Percentiles rank a stretch among this genome's conserved stretches.
These are phyloP conservation scores for Pangasius krempfi DNA, from an alignment of 2,797 vertebrate genomes.

Conservation along the genomic window DNA sequence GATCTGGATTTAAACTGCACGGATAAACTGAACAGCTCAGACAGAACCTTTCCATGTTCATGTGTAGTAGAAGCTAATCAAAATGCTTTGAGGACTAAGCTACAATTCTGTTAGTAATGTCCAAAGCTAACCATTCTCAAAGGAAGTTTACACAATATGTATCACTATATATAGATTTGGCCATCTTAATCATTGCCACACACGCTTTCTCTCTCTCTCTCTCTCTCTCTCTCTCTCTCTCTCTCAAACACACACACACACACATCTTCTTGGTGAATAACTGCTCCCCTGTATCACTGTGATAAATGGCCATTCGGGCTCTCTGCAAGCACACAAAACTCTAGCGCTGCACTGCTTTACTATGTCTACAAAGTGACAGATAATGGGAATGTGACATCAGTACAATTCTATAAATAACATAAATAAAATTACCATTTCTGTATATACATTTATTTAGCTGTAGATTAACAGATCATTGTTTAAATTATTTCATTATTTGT, in stretches of 20 bases:
- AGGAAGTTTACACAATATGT: background rate
- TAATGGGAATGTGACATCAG: background rate
- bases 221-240: constrained; percentile 30
- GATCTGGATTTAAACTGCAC: constrained; percentile 4
- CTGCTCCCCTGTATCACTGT: background rate
- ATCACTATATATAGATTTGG: too few relatives aligned
- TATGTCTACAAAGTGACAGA: background rate
- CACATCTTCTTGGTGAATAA: constrained; percentile 23
- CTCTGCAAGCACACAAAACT: background rate
- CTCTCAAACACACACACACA: background rate
- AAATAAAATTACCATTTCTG: background rate
- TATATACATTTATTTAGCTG: background rate
- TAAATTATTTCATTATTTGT: background rate
- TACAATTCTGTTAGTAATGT: background rate
- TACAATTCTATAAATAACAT: background rate
- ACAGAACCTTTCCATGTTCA: background rate
- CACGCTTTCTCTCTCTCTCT: too few relatives aligned
- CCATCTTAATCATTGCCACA: too few relatives aligned
- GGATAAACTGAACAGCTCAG: constrained; percentile 1
- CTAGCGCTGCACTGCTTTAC: background rate
- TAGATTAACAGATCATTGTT: background rate
- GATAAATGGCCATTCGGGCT: constrained; percentile 10
- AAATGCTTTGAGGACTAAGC: background rate
- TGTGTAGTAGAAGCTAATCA: background rate
- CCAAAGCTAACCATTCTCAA: background rate